phyloP scores from a whole-genome alignment of 2,888 invertebrate species.

The Brachyptera risi region DNA sequence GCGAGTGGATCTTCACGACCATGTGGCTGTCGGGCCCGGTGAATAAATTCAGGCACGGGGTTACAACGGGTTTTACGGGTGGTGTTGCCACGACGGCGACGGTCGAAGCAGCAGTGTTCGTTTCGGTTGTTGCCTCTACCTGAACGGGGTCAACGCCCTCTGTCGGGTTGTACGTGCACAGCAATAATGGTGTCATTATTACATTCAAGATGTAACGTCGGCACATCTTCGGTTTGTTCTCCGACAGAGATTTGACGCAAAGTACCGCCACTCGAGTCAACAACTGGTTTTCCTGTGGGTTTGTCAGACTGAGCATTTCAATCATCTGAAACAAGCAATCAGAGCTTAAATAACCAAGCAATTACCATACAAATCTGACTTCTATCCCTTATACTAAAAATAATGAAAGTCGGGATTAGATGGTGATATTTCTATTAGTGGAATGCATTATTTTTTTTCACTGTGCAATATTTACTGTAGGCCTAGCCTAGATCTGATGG shows the following conservation, averaged over 20 bases:
- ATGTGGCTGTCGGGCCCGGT: slow-evolving; percentile 4
- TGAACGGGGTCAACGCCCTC: background rate
- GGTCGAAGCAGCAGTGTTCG: background rate
- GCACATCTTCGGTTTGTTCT: slow-evolving; percentile 34
- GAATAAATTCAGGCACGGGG: background rate
- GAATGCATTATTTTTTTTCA: too few species aligned
- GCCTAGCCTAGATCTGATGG: too few species aligned
- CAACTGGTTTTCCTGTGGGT: slow-evolving; percentile 22
- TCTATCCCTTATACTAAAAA: too few species aligned
- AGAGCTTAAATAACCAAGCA: too few species aligned
- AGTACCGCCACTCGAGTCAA: slow-evolving; percentile 47
- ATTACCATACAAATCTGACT: too few species aligned
- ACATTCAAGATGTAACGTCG: slow-evolving; percentile 40
- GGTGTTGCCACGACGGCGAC: background rate
- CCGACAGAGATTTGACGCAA: slow-evolving; percentile 49
- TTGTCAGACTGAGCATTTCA: slow-evolving; percentile 30
- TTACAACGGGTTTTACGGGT: background rate
- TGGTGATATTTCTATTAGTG: too few species aligned
- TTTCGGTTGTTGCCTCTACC: background rate
- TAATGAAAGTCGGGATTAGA: too few species aligned
- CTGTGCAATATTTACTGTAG: too few species aligned
- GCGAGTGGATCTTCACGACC: slow-evolving; percentile 1
- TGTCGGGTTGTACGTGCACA: slow-evolving; percentile 7
- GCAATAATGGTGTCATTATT: slow-evolving; percentile 41
- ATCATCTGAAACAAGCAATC: slow-evolving; percentile 32